A percentile compares a stretch with the other conserved stretches of the same genome.
These are phyloP conservation scores for Hephaestus fuliginosus DNA, from an alignment of 2,797 vertebrate genomes.

Conservation along the genomic window DNA sequence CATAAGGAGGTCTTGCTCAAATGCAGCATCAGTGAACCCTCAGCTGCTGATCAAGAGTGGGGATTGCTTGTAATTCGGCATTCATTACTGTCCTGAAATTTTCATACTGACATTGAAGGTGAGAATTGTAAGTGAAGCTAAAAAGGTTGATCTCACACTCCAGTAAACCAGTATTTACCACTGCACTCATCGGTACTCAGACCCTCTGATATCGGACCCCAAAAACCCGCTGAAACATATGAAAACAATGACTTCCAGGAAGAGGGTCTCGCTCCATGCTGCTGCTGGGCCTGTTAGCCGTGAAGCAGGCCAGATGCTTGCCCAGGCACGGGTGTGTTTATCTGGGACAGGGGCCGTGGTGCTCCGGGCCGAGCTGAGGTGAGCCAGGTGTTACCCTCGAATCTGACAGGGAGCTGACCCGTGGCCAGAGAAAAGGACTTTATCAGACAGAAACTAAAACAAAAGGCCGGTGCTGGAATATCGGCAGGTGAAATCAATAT, in stretches of 20 bases:
- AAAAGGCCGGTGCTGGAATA: conserved; percentile 4
- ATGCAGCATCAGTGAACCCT: background rate
- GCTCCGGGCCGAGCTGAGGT: conserved; percentile 41
- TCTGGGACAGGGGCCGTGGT: conserved; percentile 54
- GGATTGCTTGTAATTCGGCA: conserved; percentile 21
- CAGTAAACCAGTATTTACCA: background rate
- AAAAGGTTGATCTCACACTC: background rate
- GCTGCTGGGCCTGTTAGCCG: conserved; percentile 47
- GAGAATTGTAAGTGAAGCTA: background rate
- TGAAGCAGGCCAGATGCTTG: conserved; percentile 46
- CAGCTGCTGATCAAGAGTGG: background rate
- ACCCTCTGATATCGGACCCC: conserved; percentile 9
- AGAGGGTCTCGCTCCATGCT: conserved; percentile 53
- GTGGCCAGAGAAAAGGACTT: conserved; percentile 2
- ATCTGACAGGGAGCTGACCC: conserved; percentile 34
- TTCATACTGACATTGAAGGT: background rate
- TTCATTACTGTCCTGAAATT: background rate
- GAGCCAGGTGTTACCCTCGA: conserved; percentile 57
- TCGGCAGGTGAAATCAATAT: background rate
- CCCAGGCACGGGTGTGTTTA: conserved; percentile 53
- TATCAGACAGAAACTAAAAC: conserved; percentile 22
- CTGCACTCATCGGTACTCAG: background rate
- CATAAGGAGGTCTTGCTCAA: background rate
- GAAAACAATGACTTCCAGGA: conserved; percentile 55
- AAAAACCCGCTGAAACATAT: conserved; percentile 35